phyloP scores from a whole-genome alignment of 2,113 vertebrate genomes.

The Cyrtonyx montezumae region DNA sequence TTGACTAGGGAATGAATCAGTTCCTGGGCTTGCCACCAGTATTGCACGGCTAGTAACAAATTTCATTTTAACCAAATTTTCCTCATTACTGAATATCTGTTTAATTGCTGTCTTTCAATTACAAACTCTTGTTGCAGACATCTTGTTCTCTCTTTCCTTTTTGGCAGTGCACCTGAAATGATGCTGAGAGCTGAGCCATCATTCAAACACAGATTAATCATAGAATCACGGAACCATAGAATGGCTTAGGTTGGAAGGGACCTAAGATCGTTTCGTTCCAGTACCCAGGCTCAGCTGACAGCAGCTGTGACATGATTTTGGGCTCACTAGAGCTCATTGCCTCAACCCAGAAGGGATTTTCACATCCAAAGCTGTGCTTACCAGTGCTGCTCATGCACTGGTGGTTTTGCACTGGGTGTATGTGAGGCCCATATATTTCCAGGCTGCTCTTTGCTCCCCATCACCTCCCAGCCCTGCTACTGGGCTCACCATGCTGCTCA shows the following conservation, averaged over 20 bases:
- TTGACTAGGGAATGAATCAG: not conserved
- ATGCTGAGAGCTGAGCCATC: not conserved
- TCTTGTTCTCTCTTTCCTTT: not conserved
- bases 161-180: not conserved
- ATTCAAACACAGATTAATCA: not conserved
- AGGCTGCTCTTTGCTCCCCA: not conserved
- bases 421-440: not conserved
- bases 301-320: not conserved
- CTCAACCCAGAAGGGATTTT: not conserved
- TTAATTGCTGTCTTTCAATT: not conserved
- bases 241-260: too few species aligned
- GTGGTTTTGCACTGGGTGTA: too few species aligned
- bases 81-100: not conserved
- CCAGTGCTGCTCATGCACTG: too few species aligned
- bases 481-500: rapidly evolving
- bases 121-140: not conserved
- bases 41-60: not conserved
- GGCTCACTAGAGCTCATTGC: not conserved
- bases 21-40: not conserved
- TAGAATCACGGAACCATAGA: too few species aligned
- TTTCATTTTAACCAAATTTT: constrained; percentile 1
- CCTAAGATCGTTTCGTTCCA: too few species aligned
- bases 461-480: rapidly evolving
- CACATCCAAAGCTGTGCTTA: not conserved
- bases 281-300: not conserved